Conservation (phyloP, 1,140 invertebrate genomes). For the Leguminivora glycinivorella region DNA sequence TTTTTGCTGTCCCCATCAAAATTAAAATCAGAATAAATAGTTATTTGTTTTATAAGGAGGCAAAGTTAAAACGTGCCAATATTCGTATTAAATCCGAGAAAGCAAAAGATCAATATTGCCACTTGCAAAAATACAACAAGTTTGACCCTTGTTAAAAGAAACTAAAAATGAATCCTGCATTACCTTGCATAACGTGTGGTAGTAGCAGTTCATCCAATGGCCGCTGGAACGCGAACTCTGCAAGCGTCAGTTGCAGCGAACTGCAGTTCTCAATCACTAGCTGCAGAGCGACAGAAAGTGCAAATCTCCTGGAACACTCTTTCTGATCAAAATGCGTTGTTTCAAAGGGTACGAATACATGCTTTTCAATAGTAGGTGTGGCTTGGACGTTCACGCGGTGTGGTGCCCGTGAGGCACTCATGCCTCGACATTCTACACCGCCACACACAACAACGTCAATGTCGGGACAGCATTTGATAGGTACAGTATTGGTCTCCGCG, state of each 20-base stretch:
- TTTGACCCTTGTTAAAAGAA: too few relatives aligned
- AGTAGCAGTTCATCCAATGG: constrained; percentile 82
- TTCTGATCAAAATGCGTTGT: too few relatives aligned
- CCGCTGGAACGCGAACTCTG: constrained; percentile 85
- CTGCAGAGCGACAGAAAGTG: constrained; percentile 91
- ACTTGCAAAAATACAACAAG: too few relatives aligned
- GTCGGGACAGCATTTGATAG: constrained; percentile 87
- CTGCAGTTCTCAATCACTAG: constrained; percentile 89
- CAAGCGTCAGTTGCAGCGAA: constrained; percentile 85
- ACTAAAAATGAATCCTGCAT: too few relatives aligned
- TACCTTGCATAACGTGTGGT: constrained; percentile 69
- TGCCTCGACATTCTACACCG: constrained; percentile 92
- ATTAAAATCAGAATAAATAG: too few relatives aligned
- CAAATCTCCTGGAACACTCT: too few relatives aligned
- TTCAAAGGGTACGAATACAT: constrained; percentile 91
- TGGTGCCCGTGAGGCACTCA: constrained; percentile 94
- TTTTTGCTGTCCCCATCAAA: too few relatives aligned
- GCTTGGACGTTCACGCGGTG: constrained; percentile 87
- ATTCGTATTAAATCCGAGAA: too few relatives aligned
- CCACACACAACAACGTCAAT: constrained; percentile 89
- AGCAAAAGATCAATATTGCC: too few relatives aligned
- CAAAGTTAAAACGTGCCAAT: too few relatives aligned
- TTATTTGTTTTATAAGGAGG: too few relatives aligned
- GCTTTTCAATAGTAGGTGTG: constrained; percentile 89
- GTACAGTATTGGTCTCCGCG: constrained; percentile 74